Evolutionary conservation across 1,140 invertebrate genomes (phyloP), one percentile per base, ranked within the genome.

Genomic region (Hycleus cichorii): DNA sequence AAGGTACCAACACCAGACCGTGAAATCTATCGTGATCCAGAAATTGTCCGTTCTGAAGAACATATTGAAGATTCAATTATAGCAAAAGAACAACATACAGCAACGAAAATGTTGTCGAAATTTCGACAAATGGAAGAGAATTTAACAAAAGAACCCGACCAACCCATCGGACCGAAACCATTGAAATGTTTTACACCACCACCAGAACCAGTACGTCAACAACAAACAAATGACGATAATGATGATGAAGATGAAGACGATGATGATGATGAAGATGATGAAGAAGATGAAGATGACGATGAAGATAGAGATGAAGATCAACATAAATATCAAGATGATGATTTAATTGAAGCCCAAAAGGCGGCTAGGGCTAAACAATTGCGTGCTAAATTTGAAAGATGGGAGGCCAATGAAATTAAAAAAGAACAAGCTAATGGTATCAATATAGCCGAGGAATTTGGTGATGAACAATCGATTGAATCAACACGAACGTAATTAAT

Each of bases 351-450:
- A 80, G 86, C 88, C n/a, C 83, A 88, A 69, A 86, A 83, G 58
- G 81, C 90, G 9, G 88, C 88, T 12, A 80, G 88, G 59, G 93
- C 95, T 24, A 93, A 89, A 71, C 88, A 89, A 64, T 77, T 97
- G 63, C 82, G 88, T 59, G 90, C 86, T 40, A 93, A 92, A 73
- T 97, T 97, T 77, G 94, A 97, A 74, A 84, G 89, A 64, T 93
- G 93, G 90, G 86, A 91, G 65, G 82, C 82, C 43, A 82, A 83
- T 11, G 87, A 89, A 65, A 83, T 81, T 3, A 81, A 82, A 65
- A 69, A 75, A 2, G 75, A 78, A 62, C 62, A 75, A 45, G 67
- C 65, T 38, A 66, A 63, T 43, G 63, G 62, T 58, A 67, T 74
- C 2, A 75, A 76, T 59, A 65, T 75, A 2, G 69, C 71, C 27